Conservation (phyloP, 2,797 vertebrate genomes). For the Lates japonicus region DNA sequence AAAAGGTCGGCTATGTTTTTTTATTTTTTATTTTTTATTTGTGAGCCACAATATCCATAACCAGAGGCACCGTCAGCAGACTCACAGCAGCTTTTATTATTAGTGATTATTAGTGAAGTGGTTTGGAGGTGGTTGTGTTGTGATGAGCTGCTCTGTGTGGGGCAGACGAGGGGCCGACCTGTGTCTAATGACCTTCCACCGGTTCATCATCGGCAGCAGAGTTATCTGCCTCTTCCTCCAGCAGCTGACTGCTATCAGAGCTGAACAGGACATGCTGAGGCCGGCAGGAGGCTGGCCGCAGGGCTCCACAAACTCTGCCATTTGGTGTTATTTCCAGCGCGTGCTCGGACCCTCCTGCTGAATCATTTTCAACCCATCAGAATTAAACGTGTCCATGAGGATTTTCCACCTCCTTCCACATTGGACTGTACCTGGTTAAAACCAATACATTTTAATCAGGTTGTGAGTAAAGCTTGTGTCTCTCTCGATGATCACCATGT, state of each 20-base stretch:
- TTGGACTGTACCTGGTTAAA: no score
- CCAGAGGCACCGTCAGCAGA: neutral
- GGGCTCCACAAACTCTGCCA: neutral
- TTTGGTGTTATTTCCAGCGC: neutral
- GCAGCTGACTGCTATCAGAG: constrained; percentile 20
- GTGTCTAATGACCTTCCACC: no score
- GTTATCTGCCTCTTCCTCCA: constrained; percentile 12
- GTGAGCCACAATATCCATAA: neutral
- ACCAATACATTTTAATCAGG: no score
- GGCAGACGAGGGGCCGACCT: no score
- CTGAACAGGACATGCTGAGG: neutral
- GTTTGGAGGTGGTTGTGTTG: no score
- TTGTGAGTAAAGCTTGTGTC: no score
- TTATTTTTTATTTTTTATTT: no score
- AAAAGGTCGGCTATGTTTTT: neutral
- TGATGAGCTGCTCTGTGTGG: neutral
- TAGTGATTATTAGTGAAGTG: no score
- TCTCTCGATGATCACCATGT: no score
- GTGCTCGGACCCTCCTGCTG: neutral
- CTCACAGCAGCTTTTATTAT: neutral
- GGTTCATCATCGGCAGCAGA: no score
- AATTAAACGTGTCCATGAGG: no score
- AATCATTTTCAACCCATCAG: neutral
- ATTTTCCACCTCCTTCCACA: neutral
- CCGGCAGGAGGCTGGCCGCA: neutral